Percentiles rank a stretch among this genome's conserved stretches.
Evolutionary conservation across 2,113 vertebrate genomes (phyloP).

Genomic region (Bufo bufo): DNA sequence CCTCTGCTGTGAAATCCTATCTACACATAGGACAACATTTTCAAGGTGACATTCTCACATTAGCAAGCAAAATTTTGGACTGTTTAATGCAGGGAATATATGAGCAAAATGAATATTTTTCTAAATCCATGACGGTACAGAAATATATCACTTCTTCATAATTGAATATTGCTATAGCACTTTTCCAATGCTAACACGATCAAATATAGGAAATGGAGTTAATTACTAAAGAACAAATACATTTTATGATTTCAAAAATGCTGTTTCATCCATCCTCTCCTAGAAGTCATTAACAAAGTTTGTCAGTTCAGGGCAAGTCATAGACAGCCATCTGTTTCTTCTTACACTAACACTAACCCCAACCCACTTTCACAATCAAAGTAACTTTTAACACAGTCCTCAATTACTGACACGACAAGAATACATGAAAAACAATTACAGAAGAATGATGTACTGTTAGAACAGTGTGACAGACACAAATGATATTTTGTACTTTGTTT

Average conservation of each 20-base stretch:
- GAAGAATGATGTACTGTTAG: not conserved
- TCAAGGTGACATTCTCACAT: too few species aligned
- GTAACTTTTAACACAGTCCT: not conserved
- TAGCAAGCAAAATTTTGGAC: too few species aligned
- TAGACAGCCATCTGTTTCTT: not conserved
- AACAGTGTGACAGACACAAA: too few species aligned
- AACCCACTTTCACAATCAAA: constrained; percentile 1
- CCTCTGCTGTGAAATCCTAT: too few species aligned
- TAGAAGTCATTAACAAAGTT: not conserved
- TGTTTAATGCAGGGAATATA: too few species aligned
- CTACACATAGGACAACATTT: too few species aligned
- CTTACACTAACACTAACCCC: not conserved
- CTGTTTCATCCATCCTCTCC: not conserved
- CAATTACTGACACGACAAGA: not conserved
- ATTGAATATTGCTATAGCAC: too few species aligned
- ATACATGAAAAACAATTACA: not conserved
- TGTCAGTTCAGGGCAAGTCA: not conserved
- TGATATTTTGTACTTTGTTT: too few species aligned
- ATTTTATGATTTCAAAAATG: not conserved
- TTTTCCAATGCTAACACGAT: too few species aligned
- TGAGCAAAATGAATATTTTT: too few species aligned
- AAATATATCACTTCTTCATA: too few species aligned
- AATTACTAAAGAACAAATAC: not conserved
- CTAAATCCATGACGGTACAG: too few species aligned
- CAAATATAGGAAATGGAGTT: not conserved